These are phyloP conservation scores for Sericinus montela DNA, from an alignment of 2,888 invertebrate genomes.

Conservation along the genomic window DNA sequence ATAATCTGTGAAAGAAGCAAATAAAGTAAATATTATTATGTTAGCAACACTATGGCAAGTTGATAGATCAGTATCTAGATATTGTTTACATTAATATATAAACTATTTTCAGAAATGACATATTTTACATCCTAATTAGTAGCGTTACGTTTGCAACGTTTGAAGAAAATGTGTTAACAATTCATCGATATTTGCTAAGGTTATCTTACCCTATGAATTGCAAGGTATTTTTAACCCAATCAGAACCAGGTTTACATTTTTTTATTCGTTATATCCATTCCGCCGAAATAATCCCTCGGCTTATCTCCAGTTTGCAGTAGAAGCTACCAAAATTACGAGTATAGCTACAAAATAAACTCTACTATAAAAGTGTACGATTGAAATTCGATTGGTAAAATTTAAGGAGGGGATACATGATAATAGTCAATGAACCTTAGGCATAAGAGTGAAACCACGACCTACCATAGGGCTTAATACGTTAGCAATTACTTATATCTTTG, in stretches of 20 bases:
- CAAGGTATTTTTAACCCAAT: neutral
- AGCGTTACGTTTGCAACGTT: neutral
- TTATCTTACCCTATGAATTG: neutral
- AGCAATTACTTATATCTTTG: slow-evolving; percentile 30
- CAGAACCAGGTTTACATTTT: slow-evolving; percentile 38
- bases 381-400: slow-evolving; percentile 28
- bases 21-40: too few species aligned
- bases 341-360: slow-evolving; percentile 8
- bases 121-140: too few species aligned
- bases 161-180: neutral
- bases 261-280: slow-evolving; percentile 57
- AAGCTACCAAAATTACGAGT: slow-evolving; percentile 34
- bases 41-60: too few species aligned
- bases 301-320: slow-evolving; percentile 67
- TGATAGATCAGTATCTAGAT: too few species aligned
- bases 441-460: slow-evolving; percentile 64
- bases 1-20: too few species aligned
- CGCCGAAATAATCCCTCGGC: slow-evolving; percentile 63
- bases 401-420: slow-evolving; percentile 40
- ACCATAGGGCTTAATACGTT: slow-evolving; percentile 57
- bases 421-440: slow-evolving; percentile 60
- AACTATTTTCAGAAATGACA: too few species aligned
- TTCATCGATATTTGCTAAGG: neutral
- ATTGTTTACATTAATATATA: too few species aligned
- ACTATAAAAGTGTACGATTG: slow-evolving; percentile 27